These are phyloP conservation scores for Diachasmimorpha longicaudata DNA, from an alignment of 1,140 invertebrate species.

Conservation along the genomic window DNA sequence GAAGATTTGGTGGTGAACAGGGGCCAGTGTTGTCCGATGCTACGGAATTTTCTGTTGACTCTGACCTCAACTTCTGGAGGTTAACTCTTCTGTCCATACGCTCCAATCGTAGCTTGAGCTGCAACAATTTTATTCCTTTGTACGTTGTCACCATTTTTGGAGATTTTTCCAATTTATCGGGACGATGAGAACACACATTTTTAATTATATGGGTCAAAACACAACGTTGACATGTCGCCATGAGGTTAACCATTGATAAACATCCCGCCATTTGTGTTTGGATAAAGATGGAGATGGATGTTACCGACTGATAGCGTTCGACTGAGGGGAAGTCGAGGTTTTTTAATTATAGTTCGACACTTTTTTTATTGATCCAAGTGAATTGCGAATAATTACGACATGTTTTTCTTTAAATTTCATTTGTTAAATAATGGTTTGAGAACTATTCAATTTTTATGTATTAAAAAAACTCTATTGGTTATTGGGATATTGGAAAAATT, in stretches of 20 bases:
- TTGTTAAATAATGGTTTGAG: too few relatives aligned
- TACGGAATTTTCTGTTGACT: conserved; percentile 51
- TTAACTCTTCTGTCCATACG: conserved; percentile 65
- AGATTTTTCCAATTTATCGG: neutral
- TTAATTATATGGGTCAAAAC: neutral
- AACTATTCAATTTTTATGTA: too few relatives aligned
- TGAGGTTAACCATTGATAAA: conserved; percentile 4
- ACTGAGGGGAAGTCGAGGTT: neutral
- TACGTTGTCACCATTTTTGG: conserved; percentile 8
- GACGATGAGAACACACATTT: neutral
- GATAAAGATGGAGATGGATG: neutral
- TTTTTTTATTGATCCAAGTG: too few relatives aligned
- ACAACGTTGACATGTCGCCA: neutral
- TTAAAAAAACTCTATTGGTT: too few relatives aligned
- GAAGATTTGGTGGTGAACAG: conserved; percentile 50
- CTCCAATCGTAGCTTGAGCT: conserved; percentile 66
- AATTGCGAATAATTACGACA: too few relatives aligned
- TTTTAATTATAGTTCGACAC: too few relatives aligned
- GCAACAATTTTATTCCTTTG: conserved; percentile 42
- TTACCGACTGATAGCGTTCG: neutral
- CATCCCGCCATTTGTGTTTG: neutral
- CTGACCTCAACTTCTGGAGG: conserved; percentile 55
- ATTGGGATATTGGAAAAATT: too few relatives aligned
- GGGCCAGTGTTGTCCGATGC: conserved; percentile 45
- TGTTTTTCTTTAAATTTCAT: too few relatives aligned